A percentile compares a stretch with the other conserved stretches of the same genome.
Evolutionary conservation across 2,888 invertebrate genomes (phyloP).

Genomic region (Mycalesis mineus): DNA sequence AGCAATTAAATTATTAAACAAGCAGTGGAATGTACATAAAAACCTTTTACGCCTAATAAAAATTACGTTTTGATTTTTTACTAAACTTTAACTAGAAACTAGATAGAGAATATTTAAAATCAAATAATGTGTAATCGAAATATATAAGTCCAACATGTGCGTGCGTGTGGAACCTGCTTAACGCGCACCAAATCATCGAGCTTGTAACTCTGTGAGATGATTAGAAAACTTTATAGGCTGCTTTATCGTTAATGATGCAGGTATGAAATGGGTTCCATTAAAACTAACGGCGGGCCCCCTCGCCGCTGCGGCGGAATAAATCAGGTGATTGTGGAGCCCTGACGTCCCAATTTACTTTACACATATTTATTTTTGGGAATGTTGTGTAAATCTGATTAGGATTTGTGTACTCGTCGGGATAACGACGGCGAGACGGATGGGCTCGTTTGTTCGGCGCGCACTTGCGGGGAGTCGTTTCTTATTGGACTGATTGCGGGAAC

Average conservation of each 20-base stretch:
- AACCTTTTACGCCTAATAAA: too few relatives aligned
- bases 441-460: constrained; percentile 18
- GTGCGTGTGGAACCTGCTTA: not conserved
- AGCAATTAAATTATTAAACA: too few relatives aligned
- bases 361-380: constrained; percentile 28
- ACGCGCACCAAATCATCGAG: constrained; percentile 11
- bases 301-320: constrained; percentile 16
- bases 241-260: constrained; percentile 31
- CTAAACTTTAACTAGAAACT: too few relatives aligned
- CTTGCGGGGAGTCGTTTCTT: not conserved
- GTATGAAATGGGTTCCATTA: constrained; percentile 31
- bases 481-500: not conserved
- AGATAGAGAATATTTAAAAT: too few relatives aligned
- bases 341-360: constrained; percentile 29
- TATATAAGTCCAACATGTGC: not conserved
- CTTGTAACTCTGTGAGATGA: constrained; percentile 11
- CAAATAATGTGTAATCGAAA: too few relatives aligned
- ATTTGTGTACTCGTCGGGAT: constrained; percentile 20
- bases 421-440: constrained; percentile 26
- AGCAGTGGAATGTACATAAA: too few relatives aligned
- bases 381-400: constrained; percentile 28
- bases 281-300: constrained; percentile 22
- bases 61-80: too few relatives aligned
- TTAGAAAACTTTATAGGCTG: constrained; percentile 27
- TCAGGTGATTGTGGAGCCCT: constrained; percentile 20